Conservation (phyloP, 2,797 vertebrate species). For the Cyclopterus lumpus region DNA sequence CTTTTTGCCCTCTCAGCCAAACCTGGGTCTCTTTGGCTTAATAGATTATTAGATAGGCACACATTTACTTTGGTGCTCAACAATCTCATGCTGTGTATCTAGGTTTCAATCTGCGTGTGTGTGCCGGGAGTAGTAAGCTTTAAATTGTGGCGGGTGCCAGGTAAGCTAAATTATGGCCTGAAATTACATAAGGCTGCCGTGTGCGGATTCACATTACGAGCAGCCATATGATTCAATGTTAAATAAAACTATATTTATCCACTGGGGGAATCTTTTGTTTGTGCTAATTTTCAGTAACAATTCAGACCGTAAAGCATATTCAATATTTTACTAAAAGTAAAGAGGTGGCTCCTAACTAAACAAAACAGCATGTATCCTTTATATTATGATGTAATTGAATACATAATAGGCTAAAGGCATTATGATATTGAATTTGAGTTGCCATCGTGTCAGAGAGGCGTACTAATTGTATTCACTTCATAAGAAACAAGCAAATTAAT, state of each 20-base stretch:
- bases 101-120: not conserved
- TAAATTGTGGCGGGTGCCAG: not conserved
- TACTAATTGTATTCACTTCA: not conserved
- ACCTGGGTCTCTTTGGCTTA: not conserved
- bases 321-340: conserved; percentile 5
- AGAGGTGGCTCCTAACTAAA: not conserved
- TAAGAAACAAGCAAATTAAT: not conserved
- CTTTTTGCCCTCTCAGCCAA: not conserved
- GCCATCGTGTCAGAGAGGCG: not conserved
- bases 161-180: not conserved
- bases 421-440: not conserved
- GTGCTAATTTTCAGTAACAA: conserved; percentile 6
- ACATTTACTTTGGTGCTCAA: conserved; percentile 9
- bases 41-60: not conserved
- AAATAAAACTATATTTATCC: not conserved
- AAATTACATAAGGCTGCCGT: not conserved
- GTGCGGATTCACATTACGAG: not conserved
- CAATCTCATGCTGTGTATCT: not conserved
- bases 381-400: not conserved
- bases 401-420: not conserved
- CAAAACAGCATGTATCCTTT: conserved; percentile 2
- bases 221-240: not conserved
- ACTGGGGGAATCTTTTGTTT: not conserved
- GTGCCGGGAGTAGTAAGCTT: not conserved
- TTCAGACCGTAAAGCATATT: conserved; percentile 1